Percentiles rank a stretch among this genome's conserved stretches.
Evolutionary conservation across 2,113 vertebrate species (phyloP).

Genomic region (Peromyscus polionotus): DNA sequence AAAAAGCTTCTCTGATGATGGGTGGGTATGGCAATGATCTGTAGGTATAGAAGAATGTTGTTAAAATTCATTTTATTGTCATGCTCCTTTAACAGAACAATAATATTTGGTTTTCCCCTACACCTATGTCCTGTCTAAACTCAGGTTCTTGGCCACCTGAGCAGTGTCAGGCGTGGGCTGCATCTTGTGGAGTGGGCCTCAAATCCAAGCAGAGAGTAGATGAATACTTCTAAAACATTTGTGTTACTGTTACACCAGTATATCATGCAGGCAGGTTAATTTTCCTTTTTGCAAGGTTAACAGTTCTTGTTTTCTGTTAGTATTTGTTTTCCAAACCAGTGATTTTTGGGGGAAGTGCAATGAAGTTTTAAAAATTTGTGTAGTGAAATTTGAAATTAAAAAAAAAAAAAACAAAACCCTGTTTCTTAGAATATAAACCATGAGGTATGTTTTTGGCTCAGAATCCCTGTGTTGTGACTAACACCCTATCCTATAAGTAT

Average conservation of each 20-base stretch:
- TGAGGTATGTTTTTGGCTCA: background rate
- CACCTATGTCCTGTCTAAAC: background rate
- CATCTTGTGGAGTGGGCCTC: background rate
- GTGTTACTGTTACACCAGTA: background rate
- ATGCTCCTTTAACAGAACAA: background rate
- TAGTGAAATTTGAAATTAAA: background rate
- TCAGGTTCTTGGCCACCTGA: background rate
- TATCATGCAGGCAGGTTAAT: background rate
- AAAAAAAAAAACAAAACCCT: background rate
- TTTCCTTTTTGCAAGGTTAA: background rate
- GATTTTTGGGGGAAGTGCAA: background rate
- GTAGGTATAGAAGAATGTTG: background rate
- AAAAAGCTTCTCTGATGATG: background rate
- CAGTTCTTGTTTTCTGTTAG: background rate
- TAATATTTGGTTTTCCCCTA: background rate
- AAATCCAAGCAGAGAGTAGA: background rate
- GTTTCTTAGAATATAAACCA: background rate
- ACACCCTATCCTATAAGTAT: background rate
- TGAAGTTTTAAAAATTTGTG: slow-evolving; percentile 1
- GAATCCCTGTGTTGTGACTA: background rate
- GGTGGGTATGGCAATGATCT: background rate
- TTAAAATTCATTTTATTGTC: background rate
- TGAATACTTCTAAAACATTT: background rate
- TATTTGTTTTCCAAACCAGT: background rate
- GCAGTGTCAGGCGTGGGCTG: background rate